A percentile compares a stretch with the other conserved stretches of the same genome.
Evolutionary conservation across 2,113 vertebrate genomes (phyloP).

Genomic region (Callopanchax toddi): DNA sequence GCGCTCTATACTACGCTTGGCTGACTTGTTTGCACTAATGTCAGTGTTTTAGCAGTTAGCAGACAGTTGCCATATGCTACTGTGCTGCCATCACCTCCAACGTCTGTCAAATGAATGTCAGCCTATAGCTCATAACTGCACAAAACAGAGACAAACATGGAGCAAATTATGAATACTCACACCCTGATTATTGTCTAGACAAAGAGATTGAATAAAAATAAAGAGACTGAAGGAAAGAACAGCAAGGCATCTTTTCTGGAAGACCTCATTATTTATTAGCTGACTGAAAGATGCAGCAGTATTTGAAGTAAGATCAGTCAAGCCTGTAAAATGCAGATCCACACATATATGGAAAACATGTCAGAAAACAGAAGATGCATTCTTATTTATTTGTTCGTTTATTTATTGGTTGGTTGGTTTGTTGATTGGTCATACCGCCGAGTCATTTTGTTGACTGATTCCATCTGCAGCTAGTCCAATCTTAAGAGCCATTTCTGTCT

Average conservation of each 20-base stretch:
- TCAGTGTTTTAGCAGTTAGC: slow-evolving; percentile 78
- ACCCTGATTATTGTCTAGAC: slow-evolving; percentile 24
- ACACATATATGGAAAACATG: not conserved
- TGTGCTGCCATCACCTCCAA: slow-evolving; percentile 77
- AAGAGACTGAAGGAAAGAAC: too few relatives aligned
- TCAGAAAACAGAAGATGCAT: not conserved
- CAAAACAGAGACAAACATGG: slow-evolving; percentile 33
- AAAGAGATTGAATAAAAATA: slow-evolving; percentile 21
- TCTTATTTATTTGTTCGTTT: not conserved
- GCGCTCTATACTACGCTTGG: slow-evolving; percentile 69
- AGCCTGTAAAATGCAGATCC: slow-evolving; percentile 3
- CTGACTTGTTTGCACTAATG: slow-evolving; percentile 83
- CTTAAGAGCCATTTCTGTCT: too few relatives aligned
- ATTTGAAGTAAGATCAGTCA: slow-evolving; percentile 22
- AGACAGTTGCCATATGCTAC: slow-evolving; percentile 79
- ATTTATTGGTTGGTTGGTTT: not conserved
- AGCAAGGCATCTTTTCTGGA: too few relatives aligned
- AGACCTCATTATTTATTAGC: not conserved
- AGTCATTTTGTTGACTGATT: not conserved
- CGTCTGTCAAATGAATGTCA: slow-evolving; percentile 79
- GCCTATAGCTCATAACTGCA: slow-evolving; percentile 53
- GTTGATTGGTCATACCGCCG: not conserved
- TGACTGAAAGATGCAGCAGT: slow-evolving; percentile 8
- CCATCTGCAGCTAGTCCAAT: too few relatives aligned
- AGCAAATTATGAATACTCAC: slow-evolving; percentile 10